Evolutionary conservation across 2,113 vertebrate species (phyloP), one percentile per base, ranked within the genome.

Genomic region (Sinocyclocheilus maitianheensis): DNA sequence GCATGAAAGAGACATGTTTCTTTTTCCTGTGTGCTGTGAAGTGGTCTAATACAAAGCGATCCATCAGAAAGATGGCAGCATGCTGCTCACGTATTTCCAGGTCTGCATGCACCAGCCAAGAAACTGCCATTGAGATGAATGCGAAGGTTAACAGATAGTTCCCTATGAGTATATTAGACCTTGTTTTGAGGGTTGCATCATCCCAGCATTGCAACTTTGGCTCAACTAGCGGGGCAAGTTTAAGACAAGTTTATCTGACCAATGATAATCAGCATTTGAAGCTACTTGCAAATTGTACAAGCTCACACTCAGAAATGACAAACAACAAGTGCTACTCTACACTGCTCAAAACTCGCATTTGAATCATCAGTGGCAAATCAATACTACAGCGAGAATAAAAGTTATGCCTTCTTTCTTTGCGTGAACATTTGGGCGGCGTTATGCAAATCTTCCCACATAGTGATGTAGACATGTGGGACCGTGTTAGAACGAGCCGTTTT

Each of bases 91-190:
- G 4, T 77, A 43, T 11, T 46, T 75, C 3, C 16, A 77, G 51
- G 26, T 20, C 76, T 77, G 18, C 24, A 55, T 34, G 26, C 22
- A 10, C 51, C 76, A 55, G 26, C 51, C 76, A 77, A 58, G 76
- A 30, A 77, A 77, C 76, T 77, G 76, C 51, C 51, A 48, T 77
- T 77, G 16, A 77, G 76, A 77, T 58, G 24, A 58, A 58, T 77
- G 26, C 51, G 1, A 77, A 58, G 10, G 51, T 55, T 34, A 55
- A 58, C 76, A 18, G 51, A 34, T 77, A 77, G n/a, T 20, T 77
- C 14, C 53, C 48, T 30, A 75, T 6, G 22, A 76, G 74, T 51
- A 16, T 51, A 43, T 74, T 43, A 76, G 74, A 48, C 12, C 13
- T 5, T 43, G 37, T 10, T 43, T 74, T 12, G 37, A 74, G 37